These are phyloP conservation scores for Phylloscopus trochilus DNA, from an alignment of 2,113 vertebrate genomes.

Conservation along the genomic window DNA sequence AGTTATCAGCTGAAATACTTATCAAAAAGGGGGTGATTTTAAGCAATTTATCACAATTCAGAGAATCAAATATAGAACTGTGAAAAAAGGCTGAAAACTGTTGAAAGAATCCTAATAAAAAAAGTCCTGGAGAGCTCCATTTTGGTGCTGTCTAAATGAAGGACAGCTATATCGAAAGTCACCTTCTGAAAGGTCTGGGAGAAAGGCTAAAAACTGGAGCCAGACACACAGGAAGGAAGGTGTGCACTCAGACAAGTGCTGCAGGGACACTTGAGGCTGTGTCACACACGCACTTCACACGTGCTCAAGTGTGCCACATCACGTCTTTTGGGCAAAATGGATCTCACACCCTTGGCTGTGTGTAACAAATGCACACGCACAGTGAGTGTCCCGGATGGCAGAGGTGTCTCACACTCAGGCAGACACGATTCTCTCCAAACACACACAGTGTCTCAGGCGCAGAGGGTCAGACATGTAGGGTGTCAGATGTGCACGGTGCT, in stretches of 20 bases:
- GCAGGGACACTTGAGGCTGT: neutral
- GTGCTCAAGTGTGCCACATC: fast-evolving
- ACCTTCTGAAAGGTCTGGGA: neutral
- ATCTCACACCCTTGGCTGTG: neutral
- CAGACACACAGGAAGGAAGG: neutral
- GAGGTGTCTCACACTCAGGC: neutral
- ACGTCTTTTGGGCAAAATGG: neutral
- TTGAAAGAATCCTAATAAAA: neutral
- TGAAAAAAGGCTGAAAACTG: neutral
- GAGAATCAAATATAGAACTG: neutral
- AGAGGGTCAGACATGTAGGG: fast-evolving
- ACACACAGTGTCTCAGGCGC: neutral
- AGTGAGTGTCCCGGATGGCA: neutral
- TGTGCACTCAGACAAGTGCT: neutral
- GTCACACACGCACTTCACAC: neutral
- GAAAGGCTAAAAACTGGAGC: neutral
- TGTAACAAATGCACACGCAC: neutral
- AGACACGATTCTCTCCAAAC: fast-evolving
- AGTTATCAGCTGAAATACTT: neutral
- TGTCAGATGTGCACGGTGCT: fast-evolving
- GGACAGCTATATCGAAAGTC: neutral
- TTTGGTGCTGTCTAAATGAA: neutral
- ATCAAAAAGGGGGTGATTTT: slow-evolving; percentile 6
- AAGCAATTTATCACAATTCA: slow-evolving; percentile 3
- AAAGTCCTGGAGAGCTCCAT: neutral